A percentile compares a stretch with the other conserved stretches of the same genome.
Evolutionary conservation across 2,888 invertebrate genomes (phyloP).

Genomic region (Palloptera scutellata): DNA sequence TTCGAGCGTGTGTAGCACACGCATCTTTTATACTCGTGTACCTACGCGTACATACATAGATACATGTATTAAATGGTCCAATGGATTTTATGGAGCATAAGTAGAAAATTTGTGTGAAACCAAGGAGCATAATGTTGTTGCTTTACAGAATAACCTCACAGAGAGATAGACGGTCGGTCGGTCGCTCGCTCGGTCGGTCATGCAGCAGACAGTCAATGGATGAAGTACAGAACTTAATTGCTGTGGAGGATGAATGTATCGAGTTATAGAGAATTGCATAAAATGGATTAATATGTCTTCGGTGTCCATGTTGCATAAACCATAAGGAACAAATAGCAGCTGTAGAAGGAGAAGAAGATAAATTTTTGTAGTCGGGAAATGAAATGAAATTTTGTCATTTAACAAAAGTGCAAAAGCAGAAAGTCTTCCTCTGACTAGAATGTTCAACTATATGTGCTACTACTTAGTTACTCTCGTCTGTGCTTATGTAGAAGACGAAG

Average conservation of each 20-base stretch:
- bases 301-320: no score
- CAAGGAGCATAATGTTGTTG: neutral
- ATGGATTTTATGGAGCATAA: constrained; percentile 2
- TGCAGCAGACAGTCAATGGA: neutral
- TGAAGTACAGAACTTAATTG: neutral
- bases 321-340: no score
- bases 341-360: neutral
- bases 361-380: neutral
- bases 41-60: no score
- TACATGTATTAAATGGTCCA: neutral
- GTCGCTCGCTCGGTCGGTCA: neutral
- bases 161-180: neutral
- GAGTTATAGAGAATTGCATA: neutral
- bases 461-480: no score
- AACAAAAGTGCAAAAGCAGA: no score
- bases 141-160: neutral
- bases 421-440: no score
- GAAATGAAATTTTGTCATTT: neutral
- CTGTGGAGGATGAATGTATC: neutral
- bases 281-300: neutral
- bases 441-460: no score
- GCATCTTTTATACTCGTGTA: neutral
- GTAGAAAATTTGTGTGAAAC: neutral
- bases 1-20: neutral
- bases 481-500: no score